Evolutionary conservation across 2,113 vertebrate species (phyloP).

Genomic region (Pogona vitticeps): DNA sequence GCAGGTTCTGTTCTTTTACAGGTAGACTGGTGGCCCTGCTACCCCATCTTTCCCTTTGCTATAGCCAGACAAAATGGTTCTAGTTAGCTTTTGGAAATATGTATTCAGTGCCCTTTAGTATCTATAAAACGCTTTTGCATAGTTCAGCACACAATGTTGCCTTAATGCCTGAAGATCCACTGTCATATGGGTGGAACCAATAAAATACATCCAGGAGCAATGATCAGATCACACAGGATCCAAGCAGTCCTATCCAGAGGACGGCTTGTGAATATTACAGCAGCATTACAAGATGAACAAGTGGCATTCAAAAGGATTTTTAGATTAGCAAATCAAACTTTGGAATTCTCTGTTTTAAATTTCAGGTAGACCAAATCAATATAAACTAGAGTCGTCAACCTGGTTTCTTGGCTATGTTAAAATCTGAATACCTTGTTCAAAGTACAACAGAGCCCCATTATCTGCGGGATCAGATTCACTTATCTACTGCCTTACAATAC

Average conservation of each 20-base stretch:
- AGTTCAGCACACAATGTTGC: neutral
- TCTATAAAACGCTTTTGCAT: neutral
- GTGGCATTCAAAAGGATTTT: too few relatives aligned
- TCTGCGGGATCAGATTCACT: too few relatives aligned
- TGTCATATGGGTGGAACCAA: neutral
- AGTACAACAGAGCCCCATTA: too few relatives aligned
- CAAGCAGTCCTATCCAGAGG: too few relatives aligned
- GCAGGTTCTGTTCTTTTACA: too few relatives aligned
- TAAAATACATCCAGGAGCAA: neutral
- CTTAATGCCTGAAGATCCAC: neutral
- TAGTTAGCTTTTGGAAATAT: neutral
- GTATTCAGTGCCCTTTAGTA: neutral
- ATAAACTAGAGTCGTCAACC: neutral
- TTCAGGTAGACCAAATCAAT: neutral
- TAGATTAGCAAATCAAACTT: too few relatives aligned
- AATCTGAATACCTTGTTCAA: neutral
- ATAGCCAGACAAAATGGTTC: neutral
- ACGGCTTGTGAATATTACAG: neutral
- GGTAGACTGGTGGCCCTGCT: too few relatives aligned
- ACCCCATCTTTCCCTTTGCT: neutral
- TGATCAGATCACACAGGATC: neutral
- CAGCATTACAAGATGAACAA: neutral
- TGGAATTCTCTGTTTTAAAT: neutral
- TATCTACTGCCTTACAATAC: too few relatives aligned
- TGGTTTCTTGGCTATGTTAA: neutral